phyloP scores from a whole-genome alignment of 2,113 vertebrate genomes.

The Piprites chloris region DNA sequence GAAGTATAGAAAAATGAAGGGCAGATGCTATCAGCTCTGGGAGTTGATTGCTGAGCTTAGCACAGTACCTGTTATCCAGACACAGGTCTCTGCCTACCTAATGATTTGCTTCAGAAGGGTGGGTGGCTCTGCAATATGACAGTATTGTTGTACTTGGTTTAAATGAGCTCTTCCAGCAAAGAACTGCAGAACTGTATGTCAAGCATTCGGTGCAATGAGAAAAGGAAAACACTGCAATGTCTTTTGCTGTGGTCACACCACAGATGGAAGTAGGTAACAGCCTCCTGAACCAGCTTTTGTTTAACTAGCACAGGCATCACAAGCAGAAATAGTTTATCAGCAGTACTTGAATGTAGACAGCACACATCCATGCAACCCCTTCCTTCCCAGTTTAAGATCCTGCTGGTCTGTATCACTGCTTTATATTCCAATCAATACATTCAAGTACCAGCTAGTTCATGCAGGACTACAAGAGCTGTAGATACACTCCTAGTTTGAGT shows the following conservation, averaged over 20 bases:
- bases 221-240: not conserved
- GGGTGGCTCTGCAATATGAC: not conserved
- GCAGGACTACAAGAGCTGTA: not conserved
- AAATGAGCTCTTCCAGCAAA: not conserved
- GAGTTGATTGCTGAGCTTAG: not conserved
- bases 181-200: not conserved
- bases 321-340: not conserved
- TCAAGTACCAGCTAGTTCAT: not conserved
- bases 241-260: not conserved
- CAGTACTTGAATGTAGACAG: not conserved
- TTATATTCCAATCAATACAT: not conserved
- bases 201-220: not conserved
- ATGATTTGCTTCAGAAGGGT: not conserved
- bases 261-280: not conserved
- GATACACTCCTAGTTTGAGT: not conserved
- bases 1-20: not conserved
- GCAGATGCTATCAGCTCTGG: not conserved
- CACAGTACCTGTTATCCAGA: not conserved
- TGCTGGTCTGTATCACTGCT: not conserved
- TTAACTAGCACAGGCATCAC: not conserved
- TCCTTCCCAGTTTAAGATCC: not conserved
- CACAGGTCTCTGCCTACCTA: not conserved
- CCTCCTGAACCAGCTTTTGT: constrained; percentile 7
- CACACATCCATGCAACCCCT: not conserved
- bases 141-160: not conserved